Base-by-base conservation (phyloP, 1,140 invertebrate species). In the Lanistes nyassanus region DNA sequence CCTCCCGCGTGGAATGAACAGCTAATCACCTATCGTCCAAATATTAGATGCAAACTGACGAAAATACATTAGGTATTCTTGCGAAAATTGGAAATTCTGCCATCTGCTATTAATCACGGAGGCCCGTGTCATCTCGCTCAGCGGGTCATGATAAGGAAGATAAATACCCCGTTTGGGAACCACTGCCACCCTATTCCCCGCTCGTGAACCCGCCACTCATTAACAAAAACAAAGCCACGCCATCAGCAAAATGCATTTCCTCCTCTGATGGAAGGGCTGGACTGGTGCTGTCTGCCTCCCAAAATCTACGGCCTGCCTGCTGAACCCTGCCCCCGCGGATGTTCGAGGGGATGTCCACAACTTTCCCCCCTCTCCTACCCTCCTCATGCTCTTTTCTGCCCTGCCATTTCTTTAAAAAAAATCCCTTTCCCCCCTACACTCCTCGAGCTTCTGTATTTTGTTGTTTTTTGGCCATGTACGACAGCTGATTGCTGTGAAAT, bases 81-180 rank as follows among this genome's bases (percentile, higher is more conserved):
- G 34, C 34, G 29, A 47, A 60, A 60, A 37, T 36, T 66, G 26
- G 66, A 21, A 51, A 51, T n/a, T 39, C 21, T 21, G 37, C 21
- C 47, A 51, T 68, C 66, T 42, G 66, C 47, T 39, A 68, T 68
- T 47, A 68, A 68, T 68, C 37, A 51, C 5, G 37, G 37, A 37
- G 47, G 34, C 37, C n/a, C 37, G 16, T 51, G 66, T 68, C 66
- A 68, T 31, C 47, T 29, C 39, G 66, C 66, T 47, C 37, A 36
- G 29, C 47, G 29, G 37, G 37, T 37, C 66, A 68, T 68, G 66
- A 68, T 68, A 68, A 47, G 66, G 66, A 68, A 39, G 66, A 68
- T 68, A 68, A 51, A 68, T 68, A 68, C 37, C 66, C 39, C 66
- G 47, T 51, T 68, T 16, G 66, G 66, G 66, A 47, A 23, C 29